phyloP scores from a whole-genome alignment of 2,888 invertebrate genomes.

The Eulithis testata region DNA sequence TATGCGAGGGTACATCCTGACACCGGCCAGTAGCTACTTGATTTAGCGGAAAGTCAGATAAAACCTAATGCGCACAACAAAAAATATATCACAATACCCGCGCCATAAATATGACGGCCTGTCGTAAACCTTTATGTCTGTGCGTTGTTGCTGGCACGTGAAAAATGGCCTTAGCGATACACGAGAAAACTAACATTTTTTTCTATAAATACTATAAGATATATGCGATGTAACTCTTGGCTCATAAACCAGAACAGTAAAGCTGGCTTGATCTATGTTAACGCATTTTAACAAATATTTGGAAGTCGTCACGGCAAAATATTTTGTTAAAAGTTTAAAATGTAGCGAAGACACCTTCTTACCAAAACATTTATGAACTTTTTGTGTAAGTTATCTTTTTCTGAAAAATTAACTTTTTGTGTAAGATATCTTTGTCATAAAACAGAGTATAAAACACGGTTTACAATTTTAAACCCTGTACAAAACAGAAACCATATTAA shows the following conservation, averaged over 20 bases:
- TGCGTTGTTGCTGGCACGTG: conserved; percentile 79
- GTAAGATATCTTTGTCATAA: not conserved
- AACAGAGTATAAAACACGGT: not conserved
- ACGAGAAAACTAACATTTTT: conserved; percentile 58
- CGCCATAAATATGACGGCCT: conserved; percentile 83
- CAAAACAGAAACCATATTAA: not conserved
- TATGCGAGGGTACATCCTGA: conserved; percentile 82
- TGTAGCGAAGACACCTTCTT: no score
- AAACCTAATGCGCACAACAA: conserved; percentile 85
- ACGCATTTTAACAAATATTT: conserved; percentile 30
- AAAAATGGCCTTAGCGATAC: conserved; percentile 77
- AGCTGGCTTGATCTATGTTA: conserved; percentile 31
- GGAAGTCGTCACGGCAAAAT: not conserved
- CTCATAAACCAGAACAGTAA: conserved; percentile 52
- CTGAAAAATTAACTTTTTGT: no score
- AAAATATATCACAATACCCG: conserved; percentile 83
- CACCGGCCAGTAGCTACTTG: conserved; percentile 85
- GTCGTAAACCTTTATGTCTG: conserved; percentile 84
- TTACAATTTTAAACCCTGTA: not conserved
- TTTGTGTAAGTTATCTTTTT: no score
- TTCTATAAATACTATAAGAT: conserved; percentile 49
- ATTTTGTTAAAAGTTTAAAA: no score
- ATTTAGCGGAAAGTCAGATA: conserved; percentile 85
- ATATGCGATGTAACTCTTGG: conserved; percentile 54
- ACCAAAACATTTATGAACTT: no score